phyloP scores from a whole-genome alignment of 2,888 invertebrate species.

The Coelinius sp. region DNA sequence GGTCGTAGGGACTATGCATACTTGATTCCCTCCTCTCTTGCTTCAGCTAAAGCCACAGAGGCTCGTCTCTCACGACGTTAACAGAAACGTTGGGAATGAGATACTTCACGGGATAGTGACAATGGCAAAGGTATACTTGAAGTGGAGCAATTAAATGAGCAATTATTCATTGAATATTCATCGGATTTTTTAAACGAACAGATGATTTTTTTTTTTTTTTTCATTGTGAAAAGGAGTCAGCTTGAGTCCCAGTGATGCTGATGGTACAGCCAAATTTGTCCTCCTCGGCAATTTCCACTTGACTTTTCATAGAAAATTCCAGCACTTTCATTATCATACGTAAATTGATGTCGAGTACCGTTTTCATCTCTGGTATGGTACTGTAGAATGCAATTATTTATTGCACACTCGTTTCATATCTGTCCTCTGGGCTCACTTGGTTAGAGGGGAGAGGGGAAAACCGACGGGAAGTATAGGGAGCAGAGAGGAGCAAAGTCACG shows the following conservation, averaged over 20 bases:
- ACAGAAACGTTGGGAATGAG: background rate
- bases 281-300: constrained; percentile 45
- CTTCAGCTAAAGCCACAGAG: background rate
- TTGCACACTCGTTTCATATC: constrained; percentile 37
- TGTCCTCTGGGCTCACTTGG: constrained; percentile 30
- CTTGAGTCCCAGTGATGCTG: background rate
- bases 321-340: constrained; percentile 50
- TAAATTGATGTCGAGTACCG: constrained; percentile 52
- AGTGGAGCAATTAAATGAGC: constrained; percentile 41
- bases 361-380: constrained; percentile 32
- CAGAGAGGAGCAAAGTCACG: constrained; percentile 10
- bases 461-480: background rate
- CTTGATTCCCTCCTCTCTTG: background rate
- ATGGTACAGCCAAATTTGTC: constrained; percentile 2
- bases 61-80: background rate
- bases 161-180: constrained; percentile 47
- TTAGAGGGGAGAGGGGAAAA: background rate
- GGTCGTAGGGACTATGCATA: background rate
- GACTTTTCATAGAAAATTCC: constrained; percentile 48
- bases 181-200: constrained; percentile 35
- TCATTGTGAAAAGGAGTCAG: background rate
- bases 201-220: background rate
- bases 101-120: background rate
- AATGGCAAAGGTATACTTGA: constrained; percentile 25
- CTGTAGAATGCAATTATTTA: constrained; percentile 28